Percentiles rank a stretch among this genome's conserved stretches.
These are phyloP conservation scores for Leptinotarsa texana DNA, from an alignment of 1,140 invertebrate genomes.

Conservation along the genomic window DNA sequence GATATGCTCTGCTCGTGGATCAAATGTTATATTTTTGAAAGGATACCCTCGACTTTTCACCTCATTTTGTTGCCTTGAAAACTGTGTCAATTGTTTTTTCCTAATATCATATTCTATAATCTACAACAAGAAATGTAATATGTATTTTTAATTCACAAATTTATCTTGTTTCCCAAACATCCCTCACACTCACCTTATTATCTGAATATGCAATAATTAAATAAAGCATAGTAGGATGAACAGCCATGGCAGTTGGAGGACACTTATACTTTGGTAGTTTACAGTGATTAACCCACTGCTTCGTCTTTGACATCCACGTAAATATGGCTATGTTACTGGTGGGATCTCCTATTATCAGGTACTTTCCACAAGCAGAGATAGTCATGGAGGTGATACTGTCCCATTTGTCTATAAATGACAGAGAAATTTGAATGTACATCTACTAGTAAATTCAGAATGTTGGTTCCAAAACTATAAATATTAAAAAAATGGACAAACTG, in stretches of 20 bases:
- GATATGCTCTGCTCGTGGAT: conserved; percentile 61
- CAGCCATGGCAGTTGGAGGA: conserved; percentile 66
- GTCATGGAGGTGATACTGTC: conserved; percentile 59
- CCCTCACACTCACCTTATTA: conserved; percentile 63
- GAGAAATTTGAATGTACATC: not conserved
- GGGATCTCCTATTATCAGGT: conserved; percentile 65
- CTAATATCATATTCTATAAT: conserved; percentile 71
- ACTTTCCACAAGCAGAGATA: conserved; percentile 63
- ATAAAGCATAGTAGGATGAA: conserved; percentile 61
- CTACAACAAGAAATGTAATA: conserved; percentile 54
- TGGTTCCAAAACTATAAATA: no score
- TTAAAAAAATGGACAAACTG: no score
- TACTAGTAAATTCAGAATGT: no score
- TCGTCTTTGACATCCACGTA: conserved; percentile 51
- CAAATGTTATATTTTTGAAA: conserved; percentile 63
- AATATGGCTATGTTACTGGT: conserved; percentile 66
- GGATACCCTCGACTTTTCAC: conserved; percentile 59
- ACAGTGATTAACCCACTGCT: conserved; percentile 58
- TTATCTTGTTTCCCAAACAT: not conserved
- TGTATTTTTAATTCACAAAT: not conserved
- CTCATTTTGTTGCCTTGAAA: conserved; percentile 58
- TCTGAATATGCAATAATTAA: conserved; percentile 73
- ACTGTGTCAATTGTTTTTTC: conserved; percentile 61
- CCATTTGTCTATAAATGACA: conserved; percentile 57
- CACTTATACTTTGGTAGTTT: conserved; percentile 69